Conservation (phyloP, 2,113 vertebrate species). For the Gnathonemus echidnorhynchus region DNA sequence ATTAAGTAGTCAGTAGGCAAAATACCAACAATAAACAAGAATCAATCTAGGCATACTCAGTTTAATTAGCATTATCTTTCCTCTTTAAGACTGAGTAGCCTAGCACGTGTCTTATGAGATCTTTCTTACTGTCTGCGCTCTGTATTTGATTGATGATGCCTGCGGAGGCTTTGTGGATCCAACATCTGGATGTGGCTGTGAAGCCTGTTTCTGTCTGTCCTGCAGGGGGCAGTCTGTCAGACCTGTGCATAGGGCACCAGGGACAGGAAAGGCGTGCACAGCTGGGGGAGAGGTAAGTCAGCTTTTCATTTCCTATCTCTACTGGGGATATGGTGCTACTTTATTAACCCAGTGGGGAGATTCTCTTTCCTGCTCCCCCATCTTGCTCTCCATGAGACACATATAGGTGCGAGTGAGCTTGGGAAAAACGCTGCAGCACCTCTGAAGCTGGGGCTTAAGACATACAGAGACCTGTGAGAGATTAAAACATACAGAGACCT, state of each 20-base stretch:
- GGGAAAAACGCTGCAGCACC: background rate
- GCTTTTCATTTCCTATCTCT: background rate
- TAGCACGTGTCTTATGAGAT: background rate
- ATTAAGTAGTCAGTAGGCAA: background rate
- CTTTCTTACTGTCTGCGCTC: background rate
- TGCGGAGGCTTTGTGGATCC: background rate
- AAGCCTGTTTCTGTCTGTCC: background rate
- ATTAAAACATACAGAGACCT: no score
- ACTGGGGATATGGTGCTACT: background rate
- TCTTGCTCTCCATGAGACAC: background rate
- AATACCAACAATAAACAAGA: background rate
- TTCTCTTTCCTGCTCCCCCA: background rate
- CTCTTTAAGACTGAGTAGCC: background rate
- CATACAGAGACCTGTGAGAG: no score
- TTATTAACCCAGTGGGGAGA: background rate
- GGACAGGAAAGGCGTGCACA: background rate
- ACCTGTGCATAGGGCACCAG: background rate
- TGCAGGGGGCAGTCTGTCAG: background rate
- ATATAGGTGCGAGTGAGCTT: background rate
- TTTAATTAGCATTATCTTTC: background rate
- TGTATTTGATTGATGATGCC: constrained; percentile 6
- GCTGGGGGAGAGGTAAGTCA: background rate
- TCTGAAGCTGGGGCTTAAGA: background rate
- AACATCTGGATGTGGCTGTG: background rate
- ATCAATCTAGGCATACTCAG: background rate